These are phyloP conservation scores for Corynorhinus townsendii DNA, from an alignment of 2,113 vertebrate genomes.

Conservation along the genomic window DNA sequence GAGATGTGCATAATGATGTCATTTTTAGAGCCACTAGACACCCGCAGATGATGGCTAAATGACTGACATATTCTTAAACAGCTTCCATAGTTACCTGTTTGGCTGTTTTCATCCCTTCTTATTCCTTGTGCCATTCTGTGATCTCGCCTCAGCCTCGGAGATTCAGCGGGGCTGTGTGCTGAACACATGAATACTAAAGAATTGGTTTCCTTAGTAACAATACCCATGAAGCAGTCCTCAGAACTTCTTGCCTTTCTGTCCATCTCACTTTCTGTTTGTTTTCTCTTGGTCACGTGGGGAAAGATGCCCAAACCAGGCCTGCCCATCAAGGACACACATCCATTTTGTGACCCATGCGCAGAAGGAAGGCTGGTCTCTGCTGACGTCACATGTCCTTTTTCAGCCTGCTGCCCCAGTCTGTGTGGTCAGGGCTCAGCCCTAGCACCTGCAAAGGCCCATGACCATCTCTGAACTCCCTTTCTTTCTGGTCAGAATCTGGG, in stretches of 20 bases:
- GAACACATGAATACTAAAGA: slow-evolving; percentile 82
- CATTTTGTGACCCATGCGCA: neutral
- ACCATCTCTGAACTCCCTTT: neutral
- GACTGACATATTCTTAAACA: neutral
- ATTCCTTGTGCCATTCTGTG: slow-evolving; percentile 51
- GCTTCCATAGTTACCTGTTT: neutral
- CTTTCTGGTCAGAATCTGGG: neutral
- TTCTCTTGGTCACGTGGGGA: slow-evolving; percentile 61
- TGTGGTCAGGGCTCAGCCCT: neutral
- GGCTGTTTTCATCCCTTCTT: slow-evolving; percentile 48
- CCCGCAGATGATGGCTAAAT: neutral
- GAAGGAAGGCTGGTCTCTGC: neutral
- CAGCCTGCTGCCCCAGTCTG: neutral
- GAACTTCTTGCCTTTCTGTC: slow-evolving; percentile 76
- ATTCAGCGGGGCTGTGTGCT: slow-evolving; percentile 57
- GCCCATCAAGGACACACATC: slow-evolving; percentile 1
- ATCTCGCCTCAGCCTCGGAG: slow-evolving; percentile 56
- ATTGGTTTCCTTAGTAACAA: slow-evolving; percentile 85
- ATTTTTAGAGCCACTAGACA: neutral
- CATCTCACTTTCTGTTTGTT: slow-evolving; percentile 73
- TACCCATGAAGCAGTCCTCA: slow-evolving; percentile 66
- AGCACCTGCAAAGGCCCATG: neutral
- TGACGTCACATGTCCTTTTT: neutral
- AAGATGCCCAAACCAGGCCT: slow-evolving; percentile 59
- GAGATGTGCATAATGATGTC: neutral